phyloP scores from a whole-genome alignment of 2,888 invertebrate genomes.

The Acrobasis repandana region DNA sequence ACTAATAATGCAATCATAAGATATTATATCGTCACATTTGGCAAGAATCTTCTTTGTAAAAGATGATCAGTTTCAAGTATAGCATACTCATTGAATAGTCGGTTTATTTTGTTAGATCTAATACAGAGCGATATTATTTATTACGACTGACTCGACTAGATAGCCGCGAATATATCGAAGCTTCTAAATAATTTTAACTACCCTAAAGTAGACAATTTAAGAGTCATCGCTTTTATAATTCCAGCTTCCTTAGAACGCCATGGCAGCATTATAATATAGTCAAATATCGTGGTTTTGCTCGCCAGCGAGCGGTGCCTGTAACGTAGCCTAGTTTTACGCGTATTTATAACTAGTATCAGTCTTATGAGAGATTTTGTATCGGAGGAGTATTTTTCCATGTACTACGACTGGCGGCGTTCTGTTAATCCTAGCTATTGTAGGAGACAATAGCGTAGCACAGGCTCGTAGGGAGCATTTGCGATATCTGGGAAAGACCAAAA shows the following conservation, averaged over 20 bases:
- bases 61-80: not conserved
- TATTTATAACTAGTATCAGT: constrained; percentile 36
- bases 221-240: constrained; percentile 1
- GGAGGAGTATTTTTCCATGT: constrained; percentile 65
- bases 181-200: not conserved
- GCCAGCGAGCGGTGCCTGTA: constrained; percentile 12
- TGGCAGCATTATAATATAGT: constrained; percentile 7
- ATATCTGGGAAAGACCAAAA: not conserved
- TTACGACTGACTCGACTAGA: not conserved
- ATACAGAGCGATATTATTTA: not conserved
- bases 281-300: constrained; percentile 10
- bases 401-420: constrained; percentile 33
- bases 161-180: not conserved
- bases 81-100: not conserved
- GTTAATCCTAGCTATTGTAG: constrained; percentile 21
- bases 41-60: too few relatives aligned
- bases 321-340: constrained; percentile 19
- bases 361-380: constrained; percentile 70
- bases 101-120: not conserved
- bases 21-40: too few relatives aligned
- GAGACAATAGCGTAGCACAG: constrained; percentile 10
- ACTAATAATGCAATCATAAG: too few relatives aligned
- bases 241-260: constrained; percentile 11
- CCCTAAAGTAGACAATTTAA: not conserved
- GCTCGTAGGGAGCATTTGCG: constrained; percentile 12